Base-by-base conservation (phyloP, 2,113 vertebrate species). In the Copsychus sechellarum region DNA sequence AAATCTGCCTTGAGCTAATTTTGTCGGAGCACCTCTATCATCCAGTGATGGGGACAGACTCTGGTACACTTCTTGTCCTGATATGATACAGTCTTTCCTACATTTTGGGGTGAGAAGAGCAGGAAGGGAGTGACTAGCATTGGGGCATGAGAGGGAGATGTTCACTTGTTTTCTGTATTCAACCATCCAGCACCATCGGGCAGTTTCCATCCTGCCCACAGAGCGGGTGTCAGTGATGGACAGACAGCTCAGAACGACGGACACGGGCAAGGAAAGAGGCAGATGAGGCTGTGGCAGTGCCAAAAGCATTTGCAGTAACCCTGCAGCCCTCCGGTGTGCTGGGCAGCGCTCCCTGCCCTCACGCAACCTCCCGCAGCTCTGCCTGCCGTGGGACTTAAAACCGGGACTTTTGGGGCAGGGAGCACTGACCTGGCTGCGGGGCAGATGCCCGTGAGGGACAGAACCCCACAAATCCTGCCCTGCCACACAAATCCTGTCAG, bases 161-260 rank as follows among this genome's bases (percentile, higher is more conserved):
- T 16, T 81, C 45, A 20, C 33, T 53, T 23, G 25, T 25, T 64
- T 54, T 56, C 62, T 12, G 6, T 23, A 28, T 26, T 42, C 29
- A 79, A 5, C 34, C 29, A 24, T 17, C 38, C 47, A 45, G 42
- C 23, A 22, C 15, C 70, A 29, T 15, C 8, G 19, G 29, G 70
- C 61, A 71, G 33, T 70, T 58, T 66, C 47, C 33, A 14, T 42
- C 21, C 66, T 45, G 51, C 33, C 62, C 33, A 3, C 1, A 5
- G 11, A 56, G 34, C 0, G 0, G 34, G 22, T 8, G 1, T 15
- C 36, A 15, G 48, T 3, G 28, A 64, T 3, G 1, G 2, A 14
- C 60, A 40, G 48, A 57, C 0, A 40, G 43, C 3, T 16, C 9
- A 40, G 65, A 88, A 62, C 29, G 28, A 58, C 14, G 38, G 34